These are phyloP conservation scores for Leucophenga montana DNA, from an alignment of 2,888 invertebrate species.

Conservation along the genomic window DNA sequence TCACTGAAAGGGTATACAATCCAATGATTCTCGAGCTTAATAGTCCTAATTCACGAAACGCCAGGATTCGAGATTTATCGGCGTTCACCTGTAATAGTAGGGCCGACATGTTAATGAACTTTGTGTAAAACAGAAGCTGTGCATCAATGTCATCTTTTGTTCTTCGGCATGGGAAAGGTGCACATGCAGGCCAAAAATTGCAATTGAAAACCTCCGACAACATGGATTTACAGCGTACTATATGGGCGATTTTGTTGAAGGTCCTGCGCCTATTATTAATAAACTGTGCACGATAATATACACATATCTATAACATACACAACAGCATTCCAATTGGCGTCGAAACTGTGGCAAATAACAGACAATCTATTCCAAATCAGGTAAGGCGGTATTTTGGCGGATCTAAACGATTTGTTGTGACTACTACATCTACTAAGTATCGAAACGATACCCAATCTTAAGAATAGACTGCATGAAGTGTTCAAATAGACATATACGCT, in stretches of 20 bases:
- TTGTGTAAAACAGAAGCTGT: slow-evolving; percentile 62
- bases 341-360: slow-evolving; percentile 76
- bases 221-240: slow-evolving; percentile 80
- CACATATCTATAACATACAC: slow-evolving; percentile 79
- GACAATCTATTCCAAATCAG: slow-evolving; percentile 76
- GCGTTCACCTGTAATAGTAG: slow-evolving; percentile 90
- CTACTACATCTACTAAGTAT: slow-evolving; percentile 79
- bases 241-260: slow-evolving; percentile 79
- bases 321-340: slow-evolving; percentile 83
- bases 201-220: slow-evolving; percentile 75
- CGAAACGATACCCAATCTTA: slow-evolving; percentile 73
- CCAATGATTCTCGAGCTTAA: slow-evolving; percentile 87
- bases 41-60: slow-evolving; percentile 75
- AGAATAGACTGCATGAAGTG: slow-evolving; percentile 56
- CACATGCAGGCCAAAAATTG: slow-evolving; percentile 72
- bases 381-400: slow-evolving; percentile 79
- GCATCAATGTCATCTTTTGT: slow-evolving; percentile 66
- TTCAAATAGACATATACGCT: too few relatives aligned
- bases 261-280: slow-evolving; percentile 81
- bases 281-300: slow-evolving; percentile 81
- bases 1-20: slow-evolving; percentile 81
- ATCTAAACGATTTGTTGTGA: slow-evolving; percentile 76
- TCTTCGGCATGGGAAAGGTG: slow-evolving; percentile 59
- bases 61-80: slow-evolving; percentile 80
- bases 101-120: slow-evolving; percentile 82